phyloP scores from a whole-genome alignment of 2,888 invertebrate species.

The Alsophila aescularia region DNA sequence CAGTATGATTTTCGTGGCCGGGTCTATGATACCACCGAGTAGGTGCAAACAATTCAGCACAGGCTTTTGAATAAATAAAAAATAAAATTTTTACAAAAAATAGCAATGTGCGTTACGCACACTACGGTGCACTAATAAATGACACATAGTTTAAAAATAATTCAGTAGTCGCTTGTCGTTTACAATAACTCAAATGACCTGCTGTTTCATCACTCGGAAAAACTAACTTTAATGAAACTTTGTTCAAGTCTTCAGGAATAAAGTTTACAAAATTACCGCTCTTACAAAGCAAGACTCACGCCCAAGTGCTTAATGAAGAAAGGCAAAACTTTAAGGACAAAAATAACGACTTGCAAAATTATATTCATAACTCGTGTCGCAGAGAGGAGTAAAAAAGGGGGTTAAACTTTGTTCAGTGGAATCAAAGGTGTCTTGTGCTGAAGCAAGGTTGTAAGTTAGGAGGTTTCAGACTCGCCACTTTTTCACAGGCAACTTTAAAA shows the following conservation, averaged over 20 bases:
- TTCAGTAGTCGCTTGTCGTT: too few relatives aligned
- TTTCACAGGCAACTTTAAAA: too few relatives aligned
- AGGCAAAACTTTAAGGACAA: constrained; percentile 23
- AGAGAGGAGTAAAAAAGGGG: constrained; percentile 15
- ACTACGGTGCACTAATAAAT: too few relatives aligned
- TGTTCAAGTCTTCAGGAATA: background rate
- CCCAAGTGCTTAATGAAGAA: constrained; percentile 24
- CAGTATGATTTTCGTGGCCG: too few relatives aligned
- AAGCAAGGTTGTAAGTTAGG: background rate
- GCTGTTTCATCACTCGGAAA: too few relatives aligned
- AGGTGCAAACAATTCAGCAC: too few relatives aligned
- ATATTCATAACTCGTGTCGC: constrained; percentile 33
- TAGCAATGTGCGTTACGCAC: too few relatives aligned
- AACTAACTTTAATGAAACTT: background rate
- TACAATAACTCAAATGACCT: too few relatives aligned
- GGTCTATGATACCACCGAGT: too few relatives aligned
- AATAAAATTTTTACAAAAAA: too few relatives aligned
- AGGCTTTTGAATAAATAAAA: too few relatives aligned
- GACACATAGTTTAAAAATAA: too few relatives aligned
- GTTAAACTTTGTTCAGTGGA: constrained; percentile 12
- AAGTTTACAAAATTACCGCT: constrained; percentile 16
- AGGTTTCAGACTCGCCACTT: background rate
- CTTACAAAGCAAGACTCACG: constrained; percentile 10
- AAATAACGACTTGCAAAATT: constrained; percentile 34
- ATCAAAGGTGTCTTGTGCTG: constrained; percentile 19